Base-by-base conservation (phyloP, 1,140 invertebrate genomes). In the Halyomorpha halys region DNA sequence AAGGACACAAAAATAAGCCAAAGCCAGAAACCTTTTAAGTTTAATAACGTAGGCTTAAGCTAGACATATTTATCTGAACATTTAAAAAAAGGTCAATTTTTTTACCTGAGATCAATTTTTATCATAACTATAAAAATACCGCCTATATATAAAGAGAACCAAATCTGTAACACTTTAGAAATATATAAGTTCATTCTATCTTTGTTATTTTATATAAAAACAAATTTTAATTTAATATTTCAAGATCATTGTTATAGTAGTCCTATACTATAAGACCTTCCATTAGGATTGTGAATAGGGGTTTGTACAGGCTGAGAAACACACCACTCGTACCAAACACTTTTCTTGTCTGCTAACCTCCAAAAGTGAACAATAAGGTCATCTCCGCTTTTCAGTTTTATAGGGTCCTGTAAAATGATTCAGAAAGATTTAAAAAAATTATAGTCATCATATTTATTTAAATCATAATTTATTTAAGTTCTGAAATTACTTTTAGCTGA, bases 321-420 rank as follows among this genome's bases (percentile, higher is more conserved):
- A 67, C 85, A 82, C 95, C 95, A 98, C 75, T 98, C 94, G 72
- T 98, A 98, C 94, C 94, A 98, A 0, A 98, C 93, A 72, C 90
- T 87, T 61, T 87, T 82, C 13, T 80, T 74, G 66, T 78, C 83
- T 54, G 85, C 83, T 62, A 83, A 82, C 18, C 95, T 78, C 93
- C 94, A 97, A 72, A 97, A 96, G 68, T 91, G 83, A 2, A 95
- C 81, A 54, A 83, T 81, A 11, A 98, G 79, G 61, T 76, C 74
- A 54, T 89, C 82, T 34, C 83, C 86, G 60, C 80, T 80, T 66
- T 81, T 79, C 0, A 95, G 71, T 62, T 83, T 77, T 44, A 94
- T 70, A n/a, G 91, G 89, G 62, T 84, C 83, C 88, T 87, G 75
- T 59, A 79, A 39, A 68, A 44, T 68, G 27, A 30, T n/a, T n/a